phyloP scores from a whole-genome alignment of 1,140 invertebrate genomes.

The Anastatus disparis region DNA sequence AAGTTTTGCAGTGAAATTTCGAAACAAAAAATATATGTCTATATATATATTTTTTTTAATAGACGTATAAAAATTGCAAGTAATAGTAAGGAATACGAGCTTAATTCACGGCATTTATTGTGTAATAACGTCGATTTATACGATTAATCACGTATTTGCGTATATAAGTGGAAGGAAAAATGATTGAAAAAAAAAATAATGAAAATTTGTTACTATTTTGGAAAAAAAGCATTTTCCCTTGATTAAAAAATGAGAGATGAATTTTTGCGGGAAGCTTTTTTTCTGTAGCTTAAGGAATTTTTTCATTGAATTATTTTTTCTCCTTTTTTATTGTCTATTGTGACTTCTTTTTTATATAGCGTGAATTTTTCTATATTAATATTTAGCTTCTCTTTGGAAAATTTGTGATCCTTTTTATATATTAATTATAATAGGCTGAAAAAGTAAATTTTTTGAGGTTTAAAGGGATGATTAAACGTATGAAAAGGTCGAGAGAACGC shows the following conservation, averaged over 20 bases:
- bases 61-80: too few species aligned
- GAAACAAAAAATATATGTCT: background rate
- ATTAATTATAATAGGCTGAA: slow-evolving; percentile 14
- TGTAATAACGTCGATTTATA: slow-evolving; percentile 20
- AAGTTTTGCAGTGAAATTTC: background rate
- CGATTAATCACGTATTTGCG: slow-evolving; percentile 25
- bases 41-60: too few species aligned
- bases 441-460: background rate
- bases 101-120: background rate
- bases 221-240: background rate
- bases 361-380: slow-evolving; percentile 31
- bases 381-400: slow-evolving; percentile 19
- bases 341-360: slow-evolving; percentile 22
- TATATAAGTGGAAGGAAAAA: slow-evolving; percentile 7
- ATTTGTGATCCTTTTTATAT: slow-evolving; percentile 37
- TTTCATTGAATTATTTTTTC: slow-evolving; percentile 9
- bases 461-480: slow-evolving; percentile 12
- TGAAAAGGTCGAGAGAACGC: background rate
- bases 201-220: slow-evolving; percentile 27
- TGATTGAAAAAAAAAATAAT: slow-evolving; percentile 14
- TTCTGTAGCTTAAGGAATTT: slow-evolving; percentile 15
- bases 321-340: slow-evolving; percentile 22
- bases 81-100: background rate
- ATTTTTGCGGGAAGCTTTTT: background rate
- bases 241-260: too few species aligned